phyloP scores from a whole-genome alignment of 2,113 vertebrate genomes.

The Rhinolophus sinicus region DNA sequence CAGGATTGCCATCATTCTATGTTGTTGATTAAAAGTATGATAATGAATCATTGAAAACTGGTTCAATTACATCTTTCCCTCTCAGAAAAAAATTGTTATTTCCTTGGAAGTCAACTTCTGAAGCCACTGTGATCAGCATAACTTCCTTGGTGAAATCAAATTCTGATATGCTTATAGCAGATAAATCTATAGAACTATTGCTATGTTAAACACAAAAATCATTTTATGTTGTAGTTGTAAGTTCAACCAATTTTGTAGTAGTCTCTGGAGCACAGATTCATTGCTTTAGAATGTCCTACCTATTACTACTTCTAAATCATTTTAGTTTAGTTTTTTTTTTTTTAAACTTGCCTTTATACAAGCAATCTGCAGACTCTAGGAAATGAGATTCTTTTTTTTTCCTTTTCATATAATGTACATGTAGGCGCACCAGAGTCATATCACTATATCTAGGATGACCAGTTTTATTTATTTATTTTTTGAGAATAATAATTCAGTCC shows the following conservation, averaged over 20 bases:
- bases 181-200: slow-evolving; percentile 62
- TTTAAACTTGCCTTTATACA: not conserved
- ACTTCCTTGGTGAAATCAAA: slow-evolving; percentile 58
- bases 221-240: slow-evolving; percentile 62
- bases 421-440: not conserved
- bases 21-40: not conserved
- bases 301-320: slow-evolving; percentile 51
- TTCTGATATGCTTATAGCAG: slow-evolving; percentile 33
- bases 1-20: not conserved
- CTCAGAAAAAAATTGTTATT: not conserved
- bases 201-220: slow-evolving; percentile 43
- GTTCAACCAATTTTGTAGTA: slow-evolving; percentile 54
- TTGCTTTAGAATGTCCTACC: not conserved
- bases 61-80: not conserved
- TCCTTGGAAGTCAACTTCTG: slow-evolving; percentile 37
- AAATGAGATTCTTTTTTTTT: slow-evolving; percentile 47
- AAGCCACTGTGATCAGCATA: not conserved
- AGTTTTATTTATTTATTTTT: slow-evolving; percentile 6
- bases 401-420: not conserved
- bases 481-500: slow-evolving; percentile 58
- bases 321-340: not conserved
- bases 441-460: slow-evolving; percentile 1
- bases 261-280: slow-evolving; percentile 58
- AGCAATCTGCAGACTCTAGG: slow-evolving; percentile 33
- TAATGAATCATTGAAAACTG: not conserved